Conservation (phyloP, 1,140 invertebrate species). For the Chironomus tepperi region DNA sequence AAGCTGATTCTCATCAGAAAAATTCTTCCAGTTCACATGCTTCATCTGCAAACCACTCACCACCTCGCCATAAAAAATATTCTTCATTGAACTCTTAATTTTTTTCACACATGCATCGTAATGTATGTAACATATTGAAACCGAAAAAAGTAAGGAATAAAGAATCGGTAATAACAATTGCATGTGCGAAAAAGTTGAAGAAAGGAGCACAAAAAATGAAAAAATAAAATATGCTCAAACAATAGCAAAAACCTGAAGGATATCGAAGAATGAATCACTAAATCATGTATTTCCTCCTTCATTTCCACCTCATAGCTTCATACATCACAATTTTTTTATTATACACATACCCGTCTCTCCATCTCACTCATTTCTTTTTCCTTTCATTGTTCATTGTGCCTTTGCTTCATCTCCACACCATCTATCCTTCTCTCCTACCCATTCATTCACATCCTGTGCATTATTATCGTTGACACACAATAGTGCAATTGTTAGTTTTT, state of each 20-base stretch:
- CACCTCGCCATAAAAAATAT: no score
- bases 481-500: constrained; percentile 21
- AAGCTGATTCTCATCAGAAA: no score
- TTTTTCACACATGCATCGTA: no score
- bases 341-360: no score
- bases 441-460: constrained; percentile 20
- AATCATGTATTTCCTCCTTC: constrained; percentile 24
- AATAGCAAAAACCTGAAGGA: constrained; percentile 17
- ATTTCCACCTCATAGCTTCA: constrained; percentile 1
- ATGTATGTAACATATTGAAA: no score
- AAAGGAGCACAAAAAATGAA: neutral
- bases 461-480: constrained; percentile 22
- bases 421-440: neutral
- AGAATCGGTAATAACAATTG: no score
- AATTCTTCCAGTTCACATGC: no score
- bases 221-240: neutral
- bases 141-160: no score
- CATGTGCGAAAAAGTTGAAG: no score
- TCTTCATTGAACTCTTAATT: no score
- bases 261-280: constrained; percentile 17
- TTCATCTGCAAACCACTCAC: no score
- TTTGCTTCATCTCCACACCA: neutral
- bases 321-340: neutral
- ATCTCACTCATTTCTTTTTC: neutral
- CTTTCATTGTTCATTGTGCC: constrained; percentile 11